Conservation (phyloP, 2,888 invertebrate species). For the Venusia cambrica region DNA sequence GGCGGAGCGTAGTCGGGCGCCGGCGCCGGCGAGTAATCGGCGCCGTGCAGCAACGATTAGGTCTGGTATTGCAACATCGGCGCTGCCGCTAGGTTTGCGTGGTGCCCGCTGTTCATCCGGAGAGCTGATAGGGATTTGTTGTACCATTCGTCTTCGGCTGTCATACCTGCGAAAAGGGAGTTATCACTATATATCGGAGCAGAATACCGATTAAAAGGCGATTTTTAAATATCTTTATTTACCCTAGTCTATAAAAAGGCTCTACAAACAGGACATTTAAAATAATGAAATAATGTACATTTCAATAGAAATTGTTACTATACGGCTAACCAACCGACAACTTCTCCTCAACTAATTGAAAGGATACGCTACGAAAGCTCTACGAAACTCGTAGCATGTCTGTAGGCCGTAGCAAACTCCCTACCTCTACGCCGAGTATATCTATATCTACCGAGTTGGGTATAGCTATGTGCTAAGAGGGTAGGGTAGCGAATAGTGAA, state of each 20-base stretch:
- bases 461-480: conserved; percentile 33
- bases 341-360: too few species aligned
- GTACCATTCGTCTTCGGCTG: conserved; percentile 98
- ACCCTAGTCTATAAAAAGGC: conserved; percentile 7
- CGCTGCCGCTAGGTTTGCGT: conserved; percentile 96
- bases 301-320: too few species aligned
- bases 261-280: too few species aligned
- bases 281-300: too few species aligned
- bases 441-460: conserved; percentile 20
- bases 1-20: conserved; percentile 74
- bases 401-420: conserved; percentile 28
- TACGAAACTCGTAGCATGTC: conserved; percentile 36
- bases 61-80: conserved; percentile 99
- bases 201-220: too few species aligned
- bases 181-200: too few species aligned
- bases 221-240: too few species aligned
- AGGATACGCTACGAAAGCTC: conserved; percentile 29
- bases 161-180: conserved; percentile 91
- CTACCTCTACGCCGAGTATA: conserved; percentile 18
- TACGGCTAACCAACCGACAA: too few species aligned
- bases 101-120: conserved; percentile 97
- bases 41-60: conserved; percentile 87
- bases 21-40: conserved; percentile 75
- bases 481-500: conserved; percentile 72
- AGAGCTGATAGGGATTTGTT: conserved; percentile 98